Base-by-base conservation (phyloP, 2,888 invertebrate species). In the Noctua janthe region DNA sequence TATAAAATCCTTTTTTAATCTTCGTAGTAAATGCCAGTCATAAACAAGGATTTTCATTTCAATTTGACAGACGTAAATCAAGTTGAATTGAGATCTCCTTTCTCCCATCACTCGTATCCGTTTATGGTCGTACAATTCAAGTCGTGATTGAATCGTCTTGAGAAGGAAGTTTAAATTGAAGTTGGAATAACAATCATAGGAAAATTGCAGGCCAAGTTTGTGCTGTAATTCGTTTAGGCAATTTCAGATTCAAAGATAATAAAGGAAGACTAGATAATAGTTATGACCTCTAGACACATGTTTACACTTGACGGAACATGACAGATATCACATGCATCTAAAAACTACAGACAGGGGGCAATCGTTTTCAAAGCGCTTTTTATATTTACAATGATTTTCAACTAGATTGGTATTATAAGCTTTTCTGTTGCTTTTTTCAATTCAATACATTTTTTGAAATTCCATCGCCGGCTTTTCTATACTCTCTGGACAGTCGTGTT, bases 1-100 rank as follows among this genome's bases (percentile, higher is more conserved):
- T 13, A 70, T 87, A 76, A 76, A 74, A 84, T 89, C 51, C 13
- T 20, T 67, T 78, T 78, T 71, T 76, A 74, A 76, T 84, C 20
- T 71, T 23, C 67, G 39, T 56, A 35, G 11, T 70, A 71, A 80
- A 79, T 51, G 43, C 39, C 15, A n/a, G 64, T 73, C 67, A 51
- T 80, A 76, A 80, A 66, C 11, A 77, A 78, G 71, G 67, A 86
- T 82, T 72, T 71, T 66, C 66, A 79, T 84, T 82, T 66, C 56
- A 81, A 87, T 87, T 72, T 75, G 66, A 76, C 49, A 70, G 74
- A 66, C 77, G 66, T 77, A 73, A n/a, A 75, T 78, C 51, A 51
- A 64, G 17, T 77, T 73, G 51, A 80, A 51, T 49, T 66, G 74
- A 79, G 75, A 62, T 59, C 59, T 73, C 85, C 74, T 87, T 84